These are phyloP conservation scores for Crotalus horridus DNA, from an alignment of 2,113 vertebrate genomes.

Conservation along the genomic window DNA sequence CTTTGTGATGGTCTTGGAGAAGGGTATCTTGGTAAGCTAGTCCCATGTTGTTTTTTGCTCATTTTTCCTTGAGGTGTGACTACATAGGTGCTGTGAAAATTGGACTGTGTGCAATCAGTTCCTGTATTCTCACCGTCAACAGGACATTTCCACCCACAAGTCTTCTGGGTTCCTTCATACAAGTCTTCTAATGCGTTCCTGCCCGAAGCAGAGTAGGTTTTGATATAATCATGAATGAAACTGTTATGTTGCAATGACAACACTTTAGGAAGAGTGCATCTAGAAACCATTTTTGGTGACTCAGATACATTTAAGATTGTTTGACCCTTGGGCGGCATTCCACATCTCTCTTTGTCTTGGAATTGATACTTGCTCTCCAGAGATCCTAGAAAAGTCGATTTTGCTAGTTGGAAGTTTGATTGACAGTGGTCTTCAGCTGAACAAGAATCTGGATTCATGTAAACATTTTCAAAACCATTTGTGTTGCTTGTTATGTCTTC, in stretches of 20 bases:
- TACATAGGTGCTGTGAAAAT: neutral
- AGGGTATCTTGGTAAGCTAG: slow-evolving; percentile 62
- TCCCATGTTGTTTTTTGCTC: slow-evolving; percentile 17
- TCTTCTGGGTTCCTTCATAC: slow-evolving; percentile 59
- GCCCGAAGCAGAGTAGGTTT: slow-evolving; percentile 39
- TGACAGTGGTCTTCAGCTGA: slow-evolving; percentile 79
- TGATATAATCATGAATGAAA: neutral
- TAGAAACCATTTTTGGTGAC: neutral
- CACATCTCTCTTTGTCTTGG: slow-evolving; percentile 40
- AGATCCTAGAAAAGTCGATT: slow-evolving; percentile 70
- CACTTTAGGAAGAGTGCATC: slow-evolving; percentile 29
- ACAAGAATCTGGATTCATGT: slow-evolving; percentile 11
- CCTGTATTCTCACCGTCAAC: neutral
- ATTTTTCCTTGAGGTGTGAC: slow-evolving; percentile 1
- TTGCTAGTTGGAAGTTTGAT: slow-evolving; percentile 86
- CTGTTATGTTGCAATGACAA: slow-evolving; percentile 13
- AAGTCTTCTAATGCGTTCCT: slow-evolving; percentile 75
- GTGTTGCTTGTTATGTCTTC: slow-evolving; percentile 61
- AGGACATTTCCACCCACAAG: slow-evolving; percentile 30
- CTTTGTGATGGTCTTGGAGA: slow-evolving; percentile 61
- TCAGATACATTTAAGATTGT: slow-evolving; percentile 11
- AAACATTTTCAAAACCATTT: slow-evolving; percentile 39
- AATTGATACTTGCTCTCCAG: slow-evolving; percentile 22
- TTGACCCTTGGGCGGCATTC: slow-evolving; percentile 28
- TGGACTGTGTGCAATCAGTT: neutral